Evolutionary conservation across 2,888 invertebrate genomes (phyloP), one percentile per base, ranked within the genome.

Genomic region (Tanypteryx hageni): DNA sequence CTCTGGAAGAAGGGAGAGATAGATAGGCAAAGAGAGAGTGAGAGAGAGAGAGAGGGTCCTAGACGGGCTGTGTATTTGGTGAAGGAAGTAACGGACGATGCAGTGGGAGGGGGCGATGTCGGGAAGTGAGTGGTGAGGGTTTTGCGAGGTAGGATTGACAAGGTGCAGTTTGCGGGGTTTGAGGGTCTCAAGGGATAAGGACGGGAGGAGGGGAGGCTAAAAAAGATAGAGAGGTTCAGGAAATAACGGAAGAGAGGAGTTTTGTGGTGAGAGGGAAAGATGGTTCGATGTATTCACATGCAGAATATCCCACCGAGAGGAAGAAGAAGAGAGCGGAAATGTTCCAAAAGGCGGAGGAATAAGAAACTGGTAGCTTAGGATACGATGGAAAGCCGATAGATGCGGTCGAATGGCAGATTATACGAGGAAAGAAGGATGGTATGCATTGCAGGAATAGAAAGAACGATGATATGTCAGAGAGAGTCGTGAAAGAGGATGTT

Each of bases 251-350:
- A 92, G 89, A 89, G 76, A 82, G n/a, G 82, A 92, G 16, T 44
- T 44, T 44, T 81, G 92, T 64, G 58, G 84, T 84, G 93, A 92
- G 92, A 86, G 76, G 93, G 92, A 82, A 89, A 83, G 92, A 86
- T 91, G 18, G 57, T 31, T 56, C 27, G 14, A n/a, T 92, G 92
- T 85, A 82, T 89, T 68, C 89, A 92, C 92, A 92, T 64, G 93
- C 27, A 92, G 91, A 59, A 56, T 18, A 91, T 83, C 92, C 16
- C 82, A 18, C 22, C 27, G 61, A 91, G 84, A 83, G 84, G 68
- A 92, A 92, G 31, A 83, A 56, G 92, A 93, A 93, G 16, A 92
- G 92, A n/a, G 64, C 44, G 85, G 57, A 18, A 58, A 61, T 83
- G 31, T 31, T 59, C 82, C 68, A 27, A 64, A n/a, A 31, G 56